Base-by-base conservation (phyloP, 2,888 invertebrate genomes). In the Chrysolina americana region DNA sequence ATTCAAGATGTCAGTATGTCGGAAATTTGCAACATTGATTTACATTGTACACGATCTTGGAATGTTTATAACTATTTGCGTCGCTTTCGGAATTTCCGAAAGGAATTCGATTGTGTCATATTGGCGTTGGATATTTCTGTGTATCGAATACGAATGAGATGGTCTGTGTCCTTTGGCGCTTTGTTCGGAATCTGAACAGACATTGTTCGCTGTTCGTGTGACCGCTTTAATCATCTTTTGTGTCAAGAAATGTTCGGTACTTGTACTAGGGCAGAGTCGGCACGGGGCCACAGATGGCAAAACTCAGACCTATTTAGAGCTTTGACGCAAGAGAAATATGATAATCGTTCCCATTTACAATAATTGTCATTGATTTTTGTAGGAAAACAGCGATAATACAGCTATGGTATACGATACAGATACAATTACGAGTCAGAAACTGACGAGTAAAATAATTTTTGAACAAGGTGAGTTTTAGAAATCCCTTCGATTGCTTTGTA, bases 91-190 rank as follows among this genome's bases (percentile, higher is more conserved):
- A 53, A 53, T 53, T 53, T 53, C 53, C 13, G 53, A 53, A 53
- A 53, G 53, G 53, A 53, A 53, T 53, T 53, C 53, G 53, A 53
- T 53, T 53, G 53, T 53, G 53, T 53, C 53, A 53, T 53, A 53
- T 53, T 53, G 53, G 53, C 53, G 21, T 53, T 21, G 21, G 19
- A 53, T 53, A 53, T 53, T 53, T 53, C 53, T 21, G 19, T 21
- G 48, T 21, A 53, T 53, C 53, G 53, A 53, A 53, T 53, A 53
- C 53, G 53, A 53, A 53, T 53, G 53, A 19, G 44, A 44, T 44
- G 44, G 44, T 44, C 15, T 15, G 44, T 15, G 53, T 53, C 53
- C 53, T 23, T 23, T 53, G 53, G 15, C 21, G 13, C 53, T 53
- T 53, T 53, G 53, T 53, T 13, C 53, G 53, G 19, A 19, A 11